Evolutionary conservation across 1,140 invertebrate genomes (phyloP).

Genomic region (Onthophagus taurus): DNA sequence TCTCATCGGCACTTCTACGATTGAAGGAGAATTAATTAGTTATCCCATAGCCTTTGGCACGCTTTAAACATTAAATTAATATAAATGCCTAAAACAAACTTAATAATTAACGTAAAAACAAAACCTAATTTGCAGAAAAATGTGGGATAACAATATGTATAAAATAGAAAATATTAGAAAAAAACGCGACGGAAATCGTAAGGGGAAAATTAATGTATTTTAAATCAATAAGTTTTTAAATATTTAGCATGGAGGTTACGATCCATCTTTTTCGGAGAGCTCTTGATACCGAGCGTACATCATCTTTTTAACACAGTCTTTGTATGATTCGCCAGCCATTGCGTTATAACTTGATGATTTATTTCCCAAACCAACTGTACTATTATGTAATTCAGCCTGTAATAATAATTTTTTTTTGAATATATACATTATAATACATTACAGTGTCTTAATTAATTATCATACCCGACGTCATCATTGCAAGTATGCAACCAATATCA

Average conservation of each 20-base stretch:
- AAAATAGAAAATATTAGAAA: not conserved
- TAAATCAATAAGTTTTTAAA: too few relatives aligned
- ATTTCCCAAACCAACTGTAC: slow-evolving; percentile 64
- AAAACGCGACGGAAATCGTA: not conserved
- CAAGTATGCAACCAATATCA: too few relatives aligned
- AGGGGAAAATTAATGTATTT: too few relatives aligned
- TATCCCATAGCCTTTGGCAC: too few relatives aligned
- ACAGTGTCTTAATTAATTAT: too few relatives aligned
- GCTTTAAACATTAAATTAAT: too few relatives aligned
- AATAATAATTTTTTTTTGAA: slow-evolving; percentile 11
- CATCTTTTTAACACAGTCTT: slow-evolving; percentile 86
- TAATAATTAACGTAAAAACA: too few relatives aligned
- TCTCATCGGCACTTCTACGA: too few relatives aligned
- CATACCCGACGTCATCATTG: too few relatives aligned
- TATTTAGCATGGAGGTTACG: too few relatives aligned
- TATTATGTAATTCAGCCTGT: slow-evolving; percentile 52
- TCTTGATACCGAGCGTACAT: slow-evolving; percentile 78
- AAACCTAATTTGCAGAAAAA: not conserved
- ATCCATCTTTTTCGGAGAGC: slow-evolving; percentile 49
- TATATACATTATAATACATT: not conserved
- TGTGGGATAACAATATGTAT: not conserved
- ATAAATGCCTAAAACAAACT: too few relatives aligned
- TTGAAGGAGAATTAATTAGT: too few relatives aligned
- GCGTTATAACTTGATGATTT: slow-evolving; percentile 63
- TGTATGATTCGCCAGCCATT: slow-evolving; percentile 74